Conservation (phyloP, 2,113 vertebrate species). For the Xyrauchen texanus region DNA sequence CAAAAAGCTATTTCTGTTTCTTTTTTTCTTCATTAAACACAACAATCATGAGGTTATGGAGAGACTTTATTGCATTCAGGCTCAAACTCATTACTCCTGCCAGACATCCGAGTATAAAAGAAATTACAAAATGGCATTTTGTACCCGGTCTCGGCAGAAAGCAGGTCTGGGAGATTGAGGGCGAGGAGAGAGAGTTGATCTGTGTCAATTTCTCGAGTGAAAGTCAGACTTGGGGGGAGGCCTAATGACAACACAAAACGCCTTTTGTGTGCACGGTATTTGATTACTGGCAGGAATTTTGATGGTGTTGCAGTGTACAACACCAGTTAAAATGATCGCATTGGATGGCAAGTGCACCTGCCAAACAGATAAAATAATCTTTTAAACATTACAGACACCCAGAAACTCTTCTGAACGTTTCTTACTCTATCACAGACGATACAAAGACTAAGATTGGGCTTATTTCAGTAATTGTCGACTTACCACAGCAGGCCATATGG, state of each 20-base stretch:
- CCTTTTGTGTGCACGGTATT: constrained; percentile 58
- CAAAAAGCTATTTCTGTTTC: constrained; percentile 69
- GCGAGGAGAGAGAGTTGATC: constrained; percentile 61
- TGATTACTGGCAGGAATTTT: constrained; percentile 66
- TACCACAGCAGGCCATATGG: constrained; percentile 65
- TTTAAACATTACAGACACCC: neutral
- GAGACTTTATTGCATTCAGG: constrained; percentile 74
- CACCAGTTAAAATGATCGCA: constrained; percentile 23
- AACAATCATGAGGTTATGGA: constrained; percentile 73
- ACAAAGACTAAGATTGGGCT: constrained; percentile 45
- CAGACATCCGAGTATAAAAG: constrained; percentile 71
- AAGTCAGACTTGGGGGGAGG: constrained; percentile 61
- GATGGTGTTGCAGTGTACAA: constrained; percentile 34
- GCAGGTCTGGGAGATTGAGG: constrained; percentile 64
- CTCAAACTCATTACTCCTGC: constrained; percentile 77
- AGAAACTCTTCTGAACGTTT: too few species aligned
- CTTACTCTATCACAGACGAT: neutral
- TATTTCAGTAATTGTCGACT: constrained; percentile 53
- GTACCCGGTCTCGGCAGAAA: constrained; percentile 68
- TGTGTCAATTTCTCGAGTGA: constrained; percentile 68
- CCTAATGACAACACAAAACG: constrained; percentile 69
- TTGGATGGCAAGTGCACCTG: constrained; percentile 16
- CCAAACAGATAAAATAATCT: constrained; percentile 28
- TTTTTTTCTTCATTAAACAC: constrained; percentile 71
- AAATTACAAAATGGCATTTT: constrained; percentile 75